Conservation (phyloP, 2,797 vertebrate genomes). For the Pangasius macronema region DNA sequence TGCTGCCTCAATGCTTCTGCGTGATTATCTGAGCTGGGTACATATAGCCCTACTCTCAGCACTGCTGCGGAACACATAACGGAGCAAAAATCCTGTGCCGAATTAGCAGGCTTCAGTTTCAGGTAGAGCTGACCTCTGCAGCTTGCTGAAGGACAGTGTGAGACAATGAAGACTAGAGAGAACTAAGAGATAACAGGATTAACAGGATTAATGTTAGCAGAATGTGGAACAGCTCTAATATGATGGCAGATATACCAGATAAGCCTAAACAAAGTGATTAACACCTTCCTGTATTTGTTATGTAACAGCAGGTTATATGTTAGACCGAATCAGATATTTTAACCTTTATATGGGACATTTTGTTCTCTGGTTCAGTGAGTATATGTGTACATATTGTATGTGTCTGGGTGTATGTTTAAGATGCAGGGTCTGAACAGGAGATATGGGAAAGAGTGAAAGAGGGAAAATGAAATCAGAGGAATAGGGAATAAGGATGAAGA, state of each 20-base stretch:
- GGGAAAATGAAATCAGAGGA: constrained; percentile 20
- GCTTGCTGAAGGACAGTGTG: constrained; percentile 27
- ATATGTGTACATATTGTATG: not conserved
- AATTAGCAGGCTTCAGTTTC: constrained; percentile 30
- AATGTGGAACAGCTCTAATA: not conserved
- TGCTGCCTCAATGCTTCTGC: constrained; percentile 31
- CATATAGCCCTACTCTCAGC: constrained; percentile 2
- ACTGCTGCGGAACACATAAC: constrained; percentile 7
- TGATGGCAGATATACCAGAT: not conserved
- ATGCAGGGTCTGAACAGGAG: constrained; percentile 13
- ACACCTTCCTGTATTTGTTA: not conserved
- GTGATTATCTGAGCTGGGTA: constrained; percentile 23
- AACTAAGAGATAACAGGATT: not conserved
- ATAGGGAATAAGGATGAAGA: constrained; percentile 16
- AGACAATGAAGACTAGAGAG: not conserved
- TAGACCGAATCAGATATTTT: not conserved
- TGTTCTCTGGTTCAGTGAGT: not conserved
- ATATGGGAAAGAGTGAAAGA: constrained; percentile 4
- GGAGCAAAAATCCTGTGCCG: constrained; percentile 28
- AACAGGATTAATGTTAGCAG: not conserved
- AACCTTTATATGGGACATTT: not conserved
- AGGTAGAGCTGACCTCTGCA: constrained; percentile 38
- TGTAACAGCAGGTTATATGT: not conserved
- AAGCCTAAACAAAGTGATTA: not conserved
- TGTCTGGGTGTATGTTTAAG: constrained; percentile 8